Base-by-base conservation (phyloP, 2,888 invertebrate species). In the Trissolcus japonicus region DNA sequence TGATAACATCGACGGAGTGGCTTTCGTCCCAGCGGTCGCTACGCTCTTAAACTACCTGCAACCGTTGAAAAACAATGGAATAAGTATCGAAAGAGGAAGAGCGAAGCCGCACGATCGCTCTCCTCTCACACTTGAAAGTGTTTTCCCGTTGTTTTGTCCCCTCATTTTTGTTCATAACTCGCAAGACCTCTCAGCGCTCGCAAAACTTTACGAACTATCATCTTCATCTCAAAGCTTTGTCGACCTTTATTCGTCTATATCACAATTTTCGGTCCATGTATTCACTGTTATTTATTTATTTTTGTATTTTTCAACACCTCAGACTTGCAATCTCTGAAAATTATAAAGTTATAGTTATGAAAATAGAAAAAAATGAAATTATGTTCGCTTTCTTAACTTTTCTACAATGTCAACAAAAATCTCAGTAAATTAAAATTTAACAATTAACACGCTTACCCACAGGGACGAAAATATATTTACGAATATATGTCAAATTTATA, bases 91-190 rank as follows among this genome's bases (percentile, higher is more conserved):
- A 61, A 62, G 62, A 61, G 46, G 61, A 54, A 21, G 53, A 56
- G 17, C 46, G 50, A 67, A 62, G 43, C 67, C 59, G 59, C 67
- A 66, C 54, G 67, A 50, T 74, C 41, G 57, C 67, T 74, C 73
- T 61, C 66, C 60, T 41, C 50, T 14, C 55, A 62, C 63, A 51
- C 66, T 74, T 68, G 60, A 74, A 74, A 74, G 74, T 56, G 74
- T 74, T 68, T 68, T 59, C 67, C 74, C 67, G 74, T 67, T 67
- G 57, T 67, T 68, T 68, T 67, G 67, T 51, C 51, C 62, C 57
- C 62, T 74, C 74, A 68, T 74, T 74, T 74, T 57, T 68, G 74
- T 74, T 67, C 74, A 67, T 74, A 73, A 73, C 66, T 73, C 51
- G 60, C 56, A 46, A 65, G 65, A 65, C 65, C 65, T 73, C 40